Conservation (phyloP, 2,888 invertebrate genomes). For the Aphidoletes aphidimyza region DNA sequence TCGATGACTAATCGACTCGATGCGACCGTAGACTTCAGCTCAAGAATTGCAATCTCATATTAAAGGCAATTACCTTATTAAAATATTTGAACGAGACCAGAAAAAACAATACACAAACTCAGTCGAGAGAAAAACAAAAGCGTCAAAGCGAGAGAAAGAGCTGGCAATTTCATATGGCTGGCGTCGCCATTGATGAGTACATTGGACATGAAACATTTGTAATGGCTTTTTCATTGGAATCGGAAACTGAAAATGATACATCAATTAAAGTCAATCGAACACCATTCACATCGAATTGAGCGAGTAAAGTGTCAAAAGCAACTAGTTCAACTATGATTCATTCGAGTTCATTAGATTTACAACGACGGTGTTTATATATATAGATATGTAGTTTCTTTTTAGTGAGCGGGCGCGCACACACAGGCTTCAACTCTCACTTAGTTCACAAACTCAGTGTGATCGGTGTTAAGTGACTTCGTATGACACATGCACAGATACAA, state of each 20-base stretch:
- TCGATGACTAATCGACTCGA: not conserved
- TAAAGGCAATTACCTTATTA: not conserved
- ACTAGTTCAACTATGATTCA: conserved; percentile 49
- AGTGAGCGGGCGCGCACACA: too few species aligned
- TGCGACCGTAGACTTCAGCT: too few species aligned
- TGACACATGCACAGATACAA: not conserved
- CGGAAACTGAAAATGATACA: conserved; percentile 49
- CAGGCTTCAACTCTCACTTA: not conserved
- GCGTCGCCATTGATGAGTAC: not conserved
- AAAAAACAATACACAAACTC: too few species aligned
- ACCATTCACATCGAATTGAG: conserved; percentile 34
- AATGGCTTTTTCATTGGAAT: conserved; percentile 49
- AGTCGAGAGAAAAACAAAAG: not conserved
- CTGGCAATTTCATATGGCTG: not conserved
- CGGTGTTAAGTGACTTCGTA: not conserved
- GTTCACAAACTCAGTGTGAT: not conserved
- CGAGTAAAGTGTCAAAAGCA: conserved; percentile 35
- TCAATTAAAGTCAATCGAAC: conserved; percentile 51
- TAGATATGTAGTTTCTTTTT: too few species aligned
- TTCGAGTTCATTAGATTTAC: conserved; percentile 16
- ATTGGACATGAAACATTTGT: not conserved
- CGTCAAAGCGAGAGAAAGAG: not conserved
- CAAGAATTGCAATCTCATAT: not conserved
- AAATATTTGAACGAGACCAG: not conserved
- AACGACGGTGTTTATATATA: not conserved